Evolutionary conservation across 2,113 vertebrate species (phyloP).

Genomic region (Tenebrosternarchus preto): DNA sequence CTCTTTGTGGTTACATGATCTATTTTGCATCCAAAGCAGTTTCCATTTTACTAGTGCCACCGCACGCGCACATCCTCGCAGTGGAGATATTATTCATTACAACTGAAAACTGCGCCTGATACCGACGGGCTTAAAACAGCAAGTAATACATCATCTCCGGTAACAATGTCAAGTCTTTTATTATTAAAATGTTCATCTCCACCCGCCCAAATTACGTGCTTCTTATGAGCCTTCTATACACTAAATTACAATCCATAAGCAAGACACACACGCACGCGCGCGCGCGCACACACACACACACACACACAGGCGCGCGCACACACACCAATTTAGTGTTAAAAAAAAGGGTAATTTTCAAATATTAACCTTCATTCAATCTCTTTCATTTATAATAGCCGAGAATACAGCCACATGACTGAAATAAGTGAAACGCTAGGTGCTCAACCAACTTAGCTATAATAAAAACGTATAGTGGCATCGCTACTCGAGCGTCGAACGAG

Average conservation of each 20-base stretch:
- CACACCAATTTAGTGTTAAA: too few relatives aligned
- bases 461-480: too few relatives aligned
- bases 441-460: too few relatives aligned
- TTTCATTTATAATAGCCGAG: too few relatives aligned
- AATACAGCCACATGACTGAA: too few relatives aligned
- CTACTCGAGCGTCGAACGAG: not conserved
- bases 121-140: conserved; percentile 53
- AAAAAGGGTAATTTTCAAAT: too few relatives aligned
- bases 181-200: conserved; percentile 66
- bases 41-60: conserved; percentile 26
- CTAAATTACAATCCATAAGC: too few relatives aligned
- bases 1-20: not conserved
- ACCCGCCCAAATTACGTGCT: conserved; percentile 26
- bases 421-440: too few relatives aligned
- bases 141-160: conserved; percentile 66
- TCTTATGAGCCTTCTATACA: too few relatives aligned
- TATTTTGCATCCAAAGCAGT: not conserved
- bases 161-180: conserved; percentile 68
- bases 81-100: conserved; percentile 64
- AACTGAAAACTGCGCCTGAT: conserved; percentile 53
- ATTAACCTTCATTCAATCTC: too few relatives aligned
- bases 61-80: conserved; percentile 48
- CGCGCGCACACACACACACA: not conserved
- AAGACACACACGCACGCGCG: not conserved
- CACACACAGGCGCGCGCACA: not conserved